Conservation (phyloP, 64 coral and sea anemone genomes). For the Montipora sp. region DNA sequence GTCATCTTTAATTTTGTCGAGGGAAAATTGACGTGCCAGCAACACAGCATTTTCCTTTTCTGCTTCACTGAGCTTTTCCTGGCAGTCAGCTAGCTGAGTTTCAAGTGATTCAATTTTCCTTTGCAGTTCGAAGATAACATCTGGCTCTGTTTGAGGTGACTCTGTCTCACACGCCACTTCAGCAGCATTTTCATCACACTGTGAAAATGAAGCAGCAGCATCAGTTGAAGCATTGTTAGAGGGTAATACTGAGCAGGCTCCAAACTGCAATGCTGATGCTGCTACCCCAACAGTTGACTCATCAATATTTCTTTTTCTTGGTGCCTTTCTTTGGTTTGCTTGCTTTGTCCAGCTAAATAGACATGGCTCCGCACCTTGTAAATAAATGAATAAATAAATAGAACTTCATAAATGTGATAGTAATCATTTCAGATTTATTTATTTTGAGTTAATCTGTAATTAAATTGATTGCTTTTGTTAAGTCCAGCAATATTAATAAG, state of each 20-base stretch:
- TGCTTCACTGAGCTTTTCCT: slow-evolving; percentile 40
- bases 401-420: neutral
- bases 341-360: slow-evolving; percentile 6
- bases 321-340: slow-evolving; percentile 21
- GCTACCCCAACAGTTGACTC: slow-evolving; percentile 19
- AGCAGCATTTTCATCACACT: slow-evolving; percentile 17
- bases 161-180: slow-evolving; percentile 9
- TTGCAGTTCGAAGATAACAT: neutral
- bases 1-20: slow-evolving; percentile 15
- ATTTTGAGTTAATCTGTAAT: slow-evolving; percentile 19
- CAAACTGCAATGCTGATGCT: slow-evolving; percentile 9
- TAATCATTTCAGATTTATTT: slow-evolving; percentile 19
- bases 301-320: neutral
- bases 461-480: slow-evolving; percentile 12
- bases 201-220: slow-evolving; percentile 20
- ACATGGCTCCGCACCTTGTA: slow-evolving; percentile 12
- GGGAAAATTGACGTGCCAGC: neutral
- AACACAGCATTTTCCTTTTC: slow-evolving; percentile 44
- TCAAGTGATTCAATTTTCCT: slow-evolving; percentile 35
- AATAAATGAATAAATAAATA: slow-evolving; percentile 13
- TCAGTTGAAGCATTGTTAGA: neutral
- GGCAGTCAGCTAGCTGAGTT: slow-evolving; percentile 33
- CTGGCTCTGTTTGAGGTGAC: slow-evolving; percentile 6
- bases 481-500: too few relatives aligned
- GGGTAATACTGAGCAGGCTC: slow-evolving; percentile 19